Evolutionary conservation across 2,113 vertebrate species (phyloP).

Genomic region (Ciconia boyciana): DNA sequence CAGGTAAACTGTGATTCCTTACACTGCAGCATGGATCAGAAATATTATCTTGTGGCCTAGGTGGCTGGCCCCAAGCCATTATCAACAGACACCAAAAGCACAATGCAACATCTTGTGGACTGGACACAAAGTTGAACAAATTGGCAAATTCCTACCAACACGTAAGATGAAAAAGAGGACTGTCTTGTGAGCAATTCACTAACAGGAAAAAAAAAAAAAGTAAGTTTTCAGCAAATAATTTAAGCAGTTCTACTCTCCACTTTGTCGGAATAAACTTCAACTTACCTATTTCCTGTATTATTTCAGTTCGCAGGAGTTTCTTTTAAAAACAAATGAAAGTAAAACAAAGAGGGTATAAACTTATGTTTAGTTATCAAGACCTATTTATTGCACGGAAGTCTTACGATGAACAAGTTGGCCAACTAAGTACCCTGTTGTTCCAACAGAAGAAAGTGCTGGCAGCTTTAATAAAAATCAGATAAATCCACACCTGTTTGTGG

Average conservation of each 20-base stretch:
- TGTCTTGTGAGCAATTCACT: not conserved
- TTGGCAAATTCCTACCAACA: not conserved
- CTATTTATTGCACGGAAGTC: not conserved
- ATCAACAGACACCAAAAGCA: not conserved
- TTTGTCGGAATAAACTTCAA: not conserved
- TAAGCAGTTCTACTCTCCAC: not conserved
- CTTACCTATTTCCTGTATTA: not conserved
- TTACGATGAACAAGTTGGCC: not conserved
- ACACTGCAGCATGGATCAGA: not conserved
- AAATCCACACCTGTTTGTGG: not conserved
- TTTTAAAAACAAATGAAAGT: not conserved
- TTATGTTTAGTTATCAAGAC: not conserved
- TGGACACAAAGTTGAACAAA: not conserved
- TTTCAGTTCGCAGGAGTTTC: not conserved
- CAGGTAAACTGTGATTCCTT: not conserved
- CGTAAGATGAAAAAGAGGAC: not conserved
- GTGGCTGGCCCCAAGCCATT: not conserved
- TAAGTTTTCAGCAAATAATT: not conserved
- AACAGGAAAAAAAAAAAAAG: not conserved
- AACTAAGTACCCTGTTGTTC: not conserved
- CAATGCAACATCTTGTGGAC: not conserved
- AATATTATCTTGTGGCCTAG: not conserved
- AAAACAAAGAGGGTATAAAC: not conserved
- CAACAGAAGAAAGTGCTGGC: not conserved
- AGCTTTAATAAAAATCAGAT: not conserved